A percentile compares a stretch with the other conserved stretches of the same genome.
These are phyloP conservation scores for Gadus macrocephalus DNA, from an alignment of 2,113 vertebrate genomes.

Conservation along the genomic window DNA sequence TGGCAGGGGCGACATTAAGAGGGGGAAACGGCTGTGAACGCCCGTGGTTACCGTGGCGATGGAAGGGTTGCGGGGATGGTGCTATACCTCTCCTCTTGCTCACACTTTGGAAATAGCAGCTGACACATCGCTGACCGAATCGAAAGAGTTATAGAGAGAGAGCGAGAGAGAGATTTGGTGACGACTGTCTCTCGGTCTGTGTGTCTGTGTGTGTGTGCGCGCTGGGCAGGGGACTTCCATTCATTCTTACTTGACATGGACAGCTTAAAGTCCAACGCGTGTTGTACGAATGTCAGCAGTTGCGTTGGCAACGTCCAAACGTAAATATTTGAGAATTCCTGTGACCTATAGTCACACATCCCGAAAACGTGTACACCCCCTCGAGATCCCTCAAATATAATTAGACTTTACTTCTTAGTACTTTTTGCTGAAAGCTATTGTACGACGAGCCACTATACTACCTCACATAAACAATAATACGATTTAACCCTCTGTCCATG, in stretches of 20 bases:
- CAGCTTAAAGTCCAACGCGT: neutral
- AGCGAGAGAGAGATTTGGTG: neutral
- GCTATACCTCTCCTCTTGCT: conserved; percentile 1
- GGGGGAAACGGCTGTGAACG: neutral
- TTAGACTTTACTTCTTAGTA: no score
- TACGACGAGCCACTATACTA: no score
- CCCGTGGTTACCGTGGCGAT: neutral
- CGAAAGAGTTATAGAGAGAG: neutral
- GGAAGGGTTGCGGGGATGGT: neutral
- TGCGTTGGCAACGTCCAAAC: no score
- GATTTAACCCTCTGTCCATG: no score
- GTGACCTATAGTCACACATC: no score
- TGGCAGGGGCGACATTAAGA: neutral
- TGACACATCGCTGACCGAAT: neutral
- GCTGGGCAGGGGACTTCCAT: conserved; percentile 23
- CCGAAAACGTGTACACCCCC: no score
- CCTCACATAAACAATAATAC: no score
- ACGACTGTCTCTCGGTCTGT: no score
- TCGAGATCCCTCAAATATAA: no score
- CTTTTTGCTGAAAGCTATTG: no score
- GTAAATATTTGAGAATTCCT: no score
- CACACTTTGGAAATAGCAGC: conserved; percentile 29
- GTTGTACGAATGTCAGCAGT: neutral
- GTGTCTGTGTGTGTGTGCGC: no score
- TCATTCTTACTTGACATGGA: conserved; percentile 4